Conservation (phyloP, 2,888 invertebrate genomes). For the Leptinotarsa tumamoca region DNA sequence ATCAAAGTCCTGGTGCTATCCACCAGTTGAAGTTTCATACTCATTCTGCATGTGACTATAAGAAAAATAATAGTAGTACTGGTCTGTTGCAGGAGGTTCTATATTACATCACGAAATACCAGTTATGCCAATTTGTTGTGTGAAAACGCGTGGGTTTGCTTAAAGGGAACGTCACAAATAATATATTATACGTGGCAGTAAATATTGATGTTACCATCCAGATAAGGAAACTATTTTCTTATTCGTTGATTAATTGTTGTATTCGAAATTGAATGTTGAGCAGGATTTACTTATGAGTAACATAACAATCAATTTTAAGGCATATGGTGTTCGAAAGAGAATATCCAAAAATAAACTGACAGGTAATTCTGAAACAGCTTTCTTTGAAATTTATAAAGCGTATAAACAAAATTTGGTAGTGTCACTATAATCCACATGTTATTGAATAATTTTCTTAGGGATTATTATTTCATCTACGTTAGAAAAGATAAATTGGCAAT, state of each 20-base stretch:
- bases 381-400: too few relatives aligned
- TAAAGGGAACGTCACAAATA: not conserved
- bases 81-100: not conserved
- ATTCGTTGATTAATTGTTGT: not conserved
- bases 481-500: too few relatives aligned
- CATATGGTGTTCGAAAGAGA: not conserved
- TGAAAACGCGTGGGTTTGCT: conserved; percentile 14
- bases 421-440: too few relatives aligned
- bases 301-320: not conserved
- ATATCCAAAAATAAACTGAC: too few relatives aligned
- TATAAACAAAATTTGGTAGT: too few relatives aligned
- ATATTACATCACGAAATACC: not conserved
- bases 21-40: too few relatives aligned
- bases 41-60: too few relatives aligned
- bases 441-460: too few relatives aligned
- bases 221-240: not conserved
- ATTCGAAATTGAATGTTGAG: not conserved
- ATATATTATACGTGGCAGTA: conserved; percentile 6
- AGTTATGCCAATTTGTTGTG: conserved; percentile 14
- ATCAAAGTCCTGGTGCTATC: too few relatives aligned
- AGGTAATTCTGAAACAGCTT: too few relatives aligned
- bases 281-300: not conserved
- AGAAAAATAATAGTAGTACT: not conserved
- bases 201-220: not conserved
- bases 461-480: too few relatives aligned